A percentile compares a stretch with the other conserved stretches of the same genome.
phyloP scores from a whole-genome alignment of 2,888 invertebrate genomes.

The Rhopalosiphum nymphaeae region DNA sequence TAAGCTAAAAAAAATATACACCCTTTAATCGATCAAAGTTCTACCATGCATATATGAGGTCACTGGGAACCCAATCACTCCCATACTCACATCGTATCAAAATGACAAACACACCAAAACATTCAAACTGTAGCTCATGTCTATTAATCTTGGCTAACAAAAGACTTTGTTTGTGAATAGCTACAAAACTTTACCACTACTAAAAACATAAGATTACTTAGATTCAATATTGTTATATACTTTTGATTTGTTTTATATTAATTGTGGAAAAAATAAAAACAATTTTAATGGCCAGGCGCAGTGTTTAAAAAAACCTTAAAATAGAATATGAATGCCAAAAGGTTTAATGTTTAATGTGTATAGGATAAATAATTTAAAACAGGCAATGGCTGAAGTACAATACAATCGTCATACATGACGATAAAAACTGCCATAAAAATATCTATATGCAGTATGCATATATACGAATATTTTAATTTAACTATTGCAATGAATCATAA shows the following conservation, averaged over 20 bases:
- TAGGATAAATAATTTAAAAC: not conserved
- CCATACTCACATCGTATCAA: too few species aligned
- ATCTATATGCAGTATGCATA: not conserved
- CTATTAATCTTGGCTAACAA: slow-evolving; percentile 40
- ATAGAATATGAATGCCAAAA: not conserved
- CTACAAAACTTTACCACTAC: not conserved
- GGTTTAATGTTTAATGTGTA: not conserved
- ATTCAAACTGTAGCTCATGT: slow-evolving; percentile 5
- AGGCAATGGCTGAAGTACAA: not conserved
- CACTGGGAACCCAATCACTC: slow-evolving; percentile 3
- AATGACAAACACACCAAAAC: slow-evolving; percentile 7
- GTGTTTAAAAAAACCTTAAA: not conserved
- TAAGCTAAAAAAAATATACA: not conserved
- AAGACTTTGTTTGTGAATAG: not conserved
- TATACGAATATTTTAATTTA: not conserved
- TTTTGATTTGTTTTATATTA: not conserved
- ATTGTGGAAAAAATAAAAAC: not conserved
- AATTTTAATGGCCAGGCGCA: not conserved
- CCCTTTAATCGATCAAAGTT: slow-evolving; percentile 20
- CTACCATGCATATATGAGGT: not conserved
- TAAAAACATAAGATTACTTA: slow-evolving; percentile 3
- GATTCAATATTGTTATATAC: not conserved
- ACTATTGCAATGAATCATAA: not conserved
- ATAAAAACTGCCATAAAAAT: not conserved
- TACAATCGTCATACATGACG: not conserved